Percentiles rank a stretch among this genome's conserved stretches.
phyloP scores from a whole-genome alignment of 2,888 invertebrate species.

The Hydrotaea diabolus region DNA sequence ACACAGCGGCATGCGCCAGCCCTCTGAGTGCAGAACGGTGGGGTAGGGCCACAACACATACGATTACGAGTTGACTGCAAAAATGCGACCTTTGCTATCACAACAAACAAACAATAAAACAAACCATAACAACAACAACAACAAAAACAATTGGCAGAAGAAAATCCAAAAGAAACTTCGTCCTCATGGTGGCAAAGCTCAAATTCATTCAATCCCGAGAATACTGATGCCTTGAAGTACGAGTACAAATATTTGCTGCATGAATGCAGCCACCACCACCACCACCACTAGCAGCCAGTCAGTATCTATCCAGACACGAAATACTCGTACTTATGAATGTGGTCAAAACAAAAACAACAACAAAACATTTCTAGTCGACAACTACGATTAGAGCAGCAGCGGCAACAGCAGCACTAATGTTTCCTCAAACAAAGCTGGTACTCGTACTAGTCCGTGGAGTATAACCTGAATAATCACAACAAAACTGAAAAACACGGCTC shows the following conservation, averaged over 20 bases:
- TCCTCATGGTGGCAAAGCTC: not conserved
- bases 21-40: too few relatives aligned
- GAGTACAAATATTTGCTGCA: constrained; percentile 52
- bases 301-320: constrained; percentile 32
- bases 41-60: too few relatives aligned
- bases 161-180: constrained; percentile 30
- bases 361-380: constrained; percentile 42
- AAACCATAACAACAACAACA: constrained; percentile 4
- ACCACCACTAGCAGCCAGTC: not conserved
- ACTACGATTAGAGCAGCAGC: constrained; percentile 40
- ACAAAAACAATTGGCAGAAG: constrained; percentile 10
- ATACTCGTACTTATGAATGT: constrained; percentile 53
- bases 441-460: not conserved
- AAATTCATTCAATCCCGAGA: constrained; percentile 32
- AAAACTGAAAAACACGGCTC: constrained; percentile 32
- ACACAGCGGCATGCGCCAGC: too few relatives aligned
- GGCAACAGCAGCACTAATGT: constrained; percentile 16
- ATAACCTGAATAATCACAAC: constrained; percentile 51
- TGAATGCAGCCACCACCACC: constrained; percentile 29
- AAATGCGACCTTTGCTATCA: constrained; percentile 35
- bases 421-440: not conserved
- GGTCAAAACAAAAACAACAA: constrained; percentile 45
- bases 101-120: constrained; percentile 13
- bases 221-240: constrained; percentile 24
- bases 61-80: not conserved